Evolutionary conservation across 2,797 vertebrate genomes (phyloP), one percentile per base, ranked within the genome.

Genomic region (Gobio occitaniae): DNA sequence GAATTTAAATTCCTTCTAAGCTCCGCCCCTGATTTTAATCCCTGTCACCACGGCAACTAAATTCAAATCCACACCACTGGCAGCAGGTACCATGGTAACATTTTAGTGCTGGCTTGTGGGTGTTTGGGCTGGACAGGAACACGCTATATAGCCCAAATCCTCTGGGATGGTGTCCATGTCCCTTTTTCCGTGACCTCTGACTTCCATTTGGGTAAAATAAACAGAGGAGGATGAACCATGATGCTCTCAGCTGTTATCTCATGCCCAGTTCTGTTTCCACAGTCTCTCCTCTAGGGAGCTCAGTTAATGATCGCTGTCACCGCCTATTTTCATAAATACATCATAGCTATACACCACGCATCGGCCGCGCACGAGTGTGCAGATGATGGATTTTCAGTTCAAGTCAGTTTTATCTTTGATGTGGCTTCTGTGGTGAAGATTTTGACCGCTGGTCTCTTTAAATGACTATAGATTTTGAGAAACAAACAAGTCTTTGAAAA

Each of bases 11-110:
- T 84, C 72, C 52, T 50, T 19, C n/a, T 52, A 80, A 81, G 13
- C 74, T 19, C 71, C 63, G 54, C 21, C 80, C 72, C 56, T 86
- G 66, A 88, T 89, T 89, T 86, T 78, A 86, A 88, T 86, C 78
- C 83, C 78, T 16, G 66, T 90, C 86, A 54, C 86, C 80, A 74
- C 76, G 70, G 86, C 90, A 87, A 89, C 88, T 88, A 86, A 70
- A 90, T 91, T 91, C 80, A 89, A 92, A 91, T 91, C 88, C 84
- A 89, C 85, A 88, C 90, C 87, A 89, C 86, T 87, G 86, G 90
- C 88, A 82, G 48, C 25, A 86, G 91, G 84, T 89, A 81, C 84
- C 78, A 41, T 47, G 81, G 63, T 90, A 92, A 93, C 92, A 89
- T 87, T 88, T 86, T n/a, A 76, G 70, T 69, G 50, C 44, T 11